A percentile compares a stretch with the other conserved stretches of the same genome.
phyloP scores from a whole-genome alignment of 2,888 invertebrate genomes.

The Euzetes globulus region DNA sequence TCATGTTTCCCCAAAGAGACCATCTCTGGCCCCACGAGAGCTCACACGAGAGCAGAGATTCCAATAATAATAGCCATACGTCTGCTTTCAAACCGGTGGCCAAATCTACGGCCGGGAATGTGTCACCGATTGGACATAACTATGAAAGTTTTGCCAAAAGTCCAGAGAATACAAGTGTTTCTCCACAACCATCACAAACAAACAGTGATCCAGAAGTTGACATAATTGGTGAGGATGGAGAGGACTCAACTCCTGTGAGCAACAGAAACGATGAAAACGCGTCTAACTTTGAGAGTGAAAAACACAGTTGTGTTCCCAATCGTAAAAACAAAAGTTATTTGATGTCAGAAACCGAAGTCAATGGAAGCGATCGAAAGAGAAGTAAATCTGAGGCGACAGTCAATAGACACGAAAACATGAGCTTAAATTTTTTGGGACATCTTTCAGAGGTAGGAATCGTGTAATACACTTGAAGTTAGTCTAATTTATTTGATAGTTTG shows the following conservation, averaged over 20 bases:
- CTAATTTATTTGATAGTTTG: slow-evolving; percentile 29
- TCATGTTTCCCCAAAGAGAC: slow-evolving; percentile 17
- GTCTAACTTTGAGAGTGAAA: not conserved
- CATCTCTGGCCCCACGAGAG: slow-evolving; percentile 19
- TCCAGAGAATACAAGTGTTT: slow-evolving; percentile 15
- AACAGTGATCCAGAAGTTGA: slow-evolving; percentile 28
- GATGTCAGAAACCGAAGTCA: slow-evolving; percentile 14
- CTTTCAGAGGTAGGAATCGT: slow-evolving; percentile 19
- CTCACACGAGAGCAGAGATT: slow-evolving; percentile 14
- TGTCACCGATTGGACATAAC: not conserved
- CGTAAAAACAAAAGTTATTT: slow-evolving; percentile 13
- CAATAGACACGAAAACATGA: not conserved
- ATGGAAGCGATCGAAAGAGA: slow-evolving; percentile 17
- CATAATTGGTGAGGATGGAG: slow-evolving; percentile 16
- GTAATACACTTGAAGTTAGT: slow-evolving; percentile 18
- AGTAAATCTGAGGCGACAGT: slow-evolving; percentile 9
- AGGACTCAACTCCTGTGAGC: not conserved
- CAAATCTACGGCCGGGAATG: not conserved
- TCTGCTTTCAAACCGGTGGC: slow-evolving; percentile 30
- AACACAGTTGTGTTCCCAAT: not conserved
- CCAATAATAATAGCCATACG: slow-evolving; percentile 11
- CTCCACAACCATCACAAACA: slow-evolving; percentile 16
- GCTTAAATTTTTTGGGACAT: slow-evolving; percentile 19
- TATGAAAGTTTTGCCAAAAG: not conserved
- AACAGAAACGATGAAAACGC: not conserved